Evolutionary conservation across 2,888 invertebrate genomes (phyloP).

Genomic region (Nematopogon swammerdamellus): DNA sequence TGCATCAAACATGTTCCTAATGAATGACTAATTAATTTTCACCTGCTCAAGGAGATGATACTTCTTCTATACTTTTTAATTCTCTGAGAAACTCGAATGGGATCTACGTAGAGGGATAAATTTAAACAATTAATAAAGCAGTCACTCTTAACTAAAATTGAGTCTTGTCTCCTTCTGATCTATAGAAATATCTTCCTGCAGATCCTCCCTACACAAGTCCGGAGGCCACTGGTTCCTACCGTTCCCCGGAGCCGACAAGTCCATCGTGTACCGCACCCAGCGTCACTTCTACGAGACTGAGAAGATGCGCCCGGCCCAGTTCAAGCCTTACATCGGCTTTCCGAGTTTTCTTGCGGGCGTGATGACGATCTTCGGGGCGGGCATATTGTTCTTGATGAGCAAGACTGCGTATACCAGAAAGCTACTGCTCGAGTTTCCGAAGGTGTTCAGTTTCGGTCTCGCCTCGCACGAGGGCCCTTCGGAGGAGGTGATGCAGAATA

Average conservation of each 20-base stretch:
- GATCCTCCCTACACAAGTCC: slow-evolving; percentile 48
- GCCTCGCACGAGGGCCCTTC: slow-evolving; percentile 65
- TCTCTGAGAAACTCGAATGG: too few species aligned
- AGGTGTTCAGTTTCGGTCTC: slow-evolving; percentile 12
- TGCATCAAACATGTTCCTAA: too few species aligned
- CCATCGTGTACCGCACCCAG: slow-evolving; percentile 81
- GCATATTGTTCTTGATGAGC: slow-evolving; percentile 28
- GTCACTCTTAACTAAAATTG: too few species aligned
- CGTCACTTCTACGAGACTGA: slow-evolving; percentile 65
- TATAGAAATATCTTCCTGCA: too few species aligned
- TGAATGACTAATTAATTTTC: too few species aligned
- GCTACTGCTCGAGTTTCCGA: slow-evolving; percentile 23
- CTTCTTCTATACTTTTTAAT: too few species aligned
- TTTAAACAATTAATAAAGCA: too few species aligned
- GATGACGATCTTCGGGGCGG: slow-evolving; percentile 49
- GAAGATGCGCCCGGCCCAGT: slow-evolving; percentile 73
- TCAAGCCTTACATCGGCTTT: slow-evolving; percentile 68
- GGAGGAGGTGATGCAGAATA: slow-evolving; percentile 55
- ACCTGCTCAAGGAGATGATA: too few species aligned
- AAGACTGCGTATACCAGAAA: slow-evolving; percentile 18
- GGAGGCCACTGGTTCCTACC: slow-evolving; percentile 63
- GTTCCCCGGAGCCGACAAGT: slow-evolving; percentile 80
- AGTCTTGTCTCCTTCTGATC: too few species aligned
- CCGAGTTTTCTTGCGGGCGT: slow-evolving; percentile 32
- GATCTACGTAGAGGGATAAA: too few species aligned